Evolutionary conservation across 1,140 invertebrate species (phyloP), one percentile per base, ranked within the genome.

Genomic region (Diorhabda carinulata): DNA sequence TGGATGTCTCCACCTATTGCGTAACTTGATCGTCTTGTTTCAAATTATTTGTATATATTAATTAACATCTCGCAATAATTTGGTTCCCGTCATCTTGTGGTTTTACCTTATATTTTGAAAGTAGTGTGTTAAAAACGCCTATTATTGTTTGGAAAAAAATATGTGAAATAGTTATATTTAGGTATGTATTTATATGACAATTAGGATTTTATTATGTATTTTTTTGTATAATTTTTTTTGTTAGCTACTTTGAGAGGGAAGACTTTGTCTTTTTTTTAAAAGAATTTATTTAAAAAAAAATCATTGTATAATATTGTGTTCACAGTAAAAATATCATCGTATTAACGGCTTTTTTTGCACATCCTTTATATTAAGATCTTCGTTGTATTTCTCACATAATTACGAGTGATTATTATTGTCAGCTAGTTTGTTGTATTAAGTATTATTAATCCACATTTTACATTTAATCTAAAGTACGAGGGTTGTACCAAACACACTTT

Each of bases 161-260:
- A 47, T 65, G 64, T 60, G 65, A 67, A 69, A 69, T 68, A 68
- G 67, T 68, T 61, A 67, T 61, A 62, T 68, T 68, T 68, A 64
- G 60, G 57, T 67, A 67, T 67, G 57, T 67, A 67, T 67, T 67
- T 67, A 67, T 67, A 67, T 67, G 58, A 67, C 57, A 59, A 60
- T 25, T 60, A 59, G 58, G 41, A 47, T 67, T 66, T 67, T 67
- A 67, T 67, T 66, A 59, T 59, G 9, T 59, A 59, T n/a, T 66
- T 67, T 67, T 67, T 67, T 67, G 65, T 67, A 67, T 67, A 67
- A 59, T 60, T 61, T 25, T 25, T 60, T 67, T 67, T 59, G 65
- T 67, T 67, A 60, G 58, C 60, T 47, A 65, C 8, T 65, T 57
- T 10, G 64, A 65, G 65, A 66, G 64, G 42, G 58, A 66, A 66